Evolutionary conservation across 1,140 invertebrate species (phyloP), one percentile per base, ranked within the genome.

Genomic region (Zaprionus gabonicus): DNA sequence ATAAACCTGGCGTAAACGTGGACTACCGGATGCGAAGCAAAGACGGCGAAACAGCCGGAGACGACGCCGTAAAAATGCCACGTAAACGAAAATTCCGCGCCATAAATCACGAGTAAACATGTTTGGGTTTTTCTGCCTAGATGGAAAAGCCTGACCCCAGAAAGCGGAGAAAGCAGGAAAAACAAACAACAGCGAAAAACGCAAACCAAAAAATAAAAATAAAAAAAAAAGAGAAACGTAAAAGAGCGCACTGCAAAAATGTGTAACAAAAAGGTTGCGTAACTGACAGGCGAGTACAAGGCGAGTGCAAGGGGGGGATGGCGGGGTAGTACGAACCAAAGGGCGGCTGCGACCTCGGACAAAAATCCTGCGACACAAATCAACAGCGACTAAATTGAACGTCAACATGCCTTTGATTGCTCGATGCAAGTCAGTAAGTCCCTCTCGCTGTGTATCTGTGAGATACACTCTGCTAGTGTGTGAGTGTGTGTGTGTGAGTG

Each of bases 371-470:
- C 80, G 80, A 86, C 82, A 86, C 83, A 87, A 86, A 86, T 87
- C 83, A 86, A 82, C 83, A 80, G 80, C 83, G 67, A 60, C 83
- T 67, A 87, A 86, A 86, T 86, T 86, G 83, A 82, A 87, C 83
- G 83, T 87, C 83, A 86, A 86, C 83, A 87, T 87, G 77, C 71
- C 80, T 86, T 87, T 87, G 82, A 86, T 86, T 86, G 83, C 79
- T 80, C 58, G 51, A 60, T 64, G 69, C 53, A 71, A 68, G 65
- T 72, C 65, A 62, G 73, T 69, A 68, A 58, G 51, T 55, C 53
- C 51, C 25, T 57, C 58, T 38, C 36, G 44, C 36, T 12, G 12
- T 23, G 17, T 60, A 27, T 58, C n/a, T 60, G 57, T 68, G 51
- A 59, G 36, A 57, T 41, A 17, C 3, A 36, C 23, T 67, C 36